Conservation (phyloP, 2,888 invertebrate genomes). For the Harmothoe impar region DNA sequence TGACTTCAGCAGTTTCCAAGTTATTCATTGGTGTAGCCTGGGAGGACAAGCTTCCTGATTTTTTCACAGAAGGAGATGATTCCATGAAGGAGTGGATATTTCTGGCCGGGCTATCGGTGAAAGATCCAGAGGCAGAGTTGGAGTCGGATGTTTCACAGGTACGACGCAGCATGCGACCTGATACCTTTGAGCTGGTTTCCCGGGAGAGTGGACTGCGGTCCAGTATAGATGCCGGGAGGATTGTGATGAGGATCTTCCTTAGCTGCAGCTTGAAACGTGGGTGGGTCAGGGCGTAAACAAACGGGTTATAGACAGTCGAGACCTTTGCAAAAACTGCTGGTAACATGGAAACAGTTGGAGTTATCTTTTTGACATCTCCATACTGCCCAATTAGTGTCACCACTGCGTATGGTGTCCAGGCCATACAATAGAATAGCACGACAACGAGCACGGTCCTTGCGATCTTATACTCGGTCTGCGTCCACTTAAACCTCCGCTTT, state of each 20-base stretch:
- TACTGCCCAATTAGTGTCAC: conserved; percentile 28
- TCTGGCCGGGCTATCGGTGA: not conserved
- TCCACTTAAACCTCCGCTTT: not conserved
- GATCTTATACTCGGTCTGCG: conserved; percentile 52
- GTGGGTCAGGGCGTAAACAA: not conserved
- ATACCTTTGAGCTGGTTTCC: not conserved
- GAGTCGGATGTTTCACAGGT: not conserved
- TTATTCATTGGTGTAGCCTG: not conserved
- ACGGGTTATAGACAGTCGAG: conserved; percentile 21
- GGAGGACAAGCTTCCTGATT: too few relatives aligned
- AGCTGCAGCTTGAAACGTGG: not conserved
- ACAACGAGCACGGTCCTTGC: conserved; percentile 28
- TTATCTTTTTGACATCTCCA: not conserved
- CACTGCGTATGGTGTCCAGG: conserved; percentile 48
- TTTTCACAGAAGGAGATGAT: too few relatives aligned
- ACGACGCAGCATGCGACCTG: not conserved
- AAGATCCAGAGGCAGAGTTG: not conserved
- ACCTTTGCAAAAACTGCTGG: conserved; percentile 37
- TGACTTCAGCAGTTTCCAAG: not conserved
- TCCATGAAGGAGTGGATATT: too few relatives aligned
- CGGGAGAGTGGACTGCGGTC: not conserved
- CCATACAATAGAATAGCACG: not conserved
- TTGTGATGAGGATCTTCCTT: not conserved
- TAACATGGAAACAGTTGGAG: conserved; percentile 33
- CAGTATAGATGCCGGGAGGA: not conserved